A percentile compares a stretch with the other conserved stretches of the same genome.
Conservation (phyloP, 2,797 vertebrate genomes). For the Hyperoplus lanceolatus region DNA sequence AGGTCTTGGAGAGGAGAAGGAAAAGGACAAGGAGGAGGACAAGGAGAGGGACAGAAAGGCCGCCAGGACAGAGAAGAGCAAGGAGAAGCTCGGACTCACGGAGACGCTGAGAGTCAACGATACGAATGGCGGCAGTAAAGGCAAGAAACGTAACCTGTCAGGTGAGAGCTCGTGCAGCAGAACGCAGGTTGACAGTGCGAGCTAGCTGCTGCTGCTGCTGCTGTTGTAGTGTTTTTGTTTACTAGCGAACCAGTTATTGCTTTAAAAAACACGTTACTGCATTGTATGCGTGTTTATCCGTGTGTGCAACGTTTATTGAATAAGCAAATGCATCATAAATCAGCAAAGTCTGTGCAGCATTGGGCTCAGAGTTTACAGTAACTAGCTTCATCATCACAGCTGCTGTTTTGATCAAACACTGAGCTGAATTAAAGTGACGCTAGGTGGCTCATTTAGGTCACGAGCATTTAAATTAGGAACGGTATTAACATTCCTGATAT, state of each 20-base stretch:
- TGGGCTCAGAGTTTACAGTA: slow-evolving; percentile 24
- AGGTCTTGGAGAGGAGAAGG: slow-evolving; percentile 83
- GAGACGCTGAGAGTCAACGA: slow-evolving; percentile 91
- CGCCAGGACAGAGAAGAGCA: slow-evolving; percentile 49
- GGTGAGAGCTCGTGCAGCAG: slow-evolving; percentile 85
- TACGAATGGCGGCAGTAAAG: slow-evolving; percentile 83
- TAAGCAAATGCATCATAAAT: slow-evolving; percentile 10
- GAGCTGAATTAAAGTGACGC: not conserved
- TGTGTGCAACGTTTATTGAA: not conserved
- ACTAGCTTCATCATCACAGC: not conserved
- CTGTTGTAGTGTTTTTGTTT: not conserved
- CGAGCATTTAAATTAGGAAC: not conserved
- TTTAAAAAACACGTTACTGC: not conserved
- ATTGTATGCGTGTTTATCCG: not conserved
- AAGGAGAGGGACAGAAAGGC: slow-evolving; percentile 71
- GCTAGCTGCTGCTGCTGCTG: slow-evolving; percentile 17
- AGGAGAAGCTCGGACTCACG: slow-evolving; percentile 77
- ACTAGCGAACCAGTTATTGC: not conserved
- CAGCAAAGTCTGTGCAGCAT: slow-evolving; percentile 34
- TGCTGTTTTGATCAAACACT: slow-evolving; percentile 8
- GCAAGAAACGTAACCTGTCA: slow-evolving; percentile 87
- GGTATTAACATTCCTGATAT: not conserved
- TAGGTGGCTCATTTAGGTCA: not conserved
- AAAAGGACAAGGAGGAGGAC: slow-evolving; percentile 81
- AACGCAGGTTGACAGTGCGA: slow-evolving; percentile 50